These are phyloP conservation scores for Pachypanchax playfairii DNA, from an alignment of 2,113 vertebrate species.

Conservation along the genomic window DNA sequence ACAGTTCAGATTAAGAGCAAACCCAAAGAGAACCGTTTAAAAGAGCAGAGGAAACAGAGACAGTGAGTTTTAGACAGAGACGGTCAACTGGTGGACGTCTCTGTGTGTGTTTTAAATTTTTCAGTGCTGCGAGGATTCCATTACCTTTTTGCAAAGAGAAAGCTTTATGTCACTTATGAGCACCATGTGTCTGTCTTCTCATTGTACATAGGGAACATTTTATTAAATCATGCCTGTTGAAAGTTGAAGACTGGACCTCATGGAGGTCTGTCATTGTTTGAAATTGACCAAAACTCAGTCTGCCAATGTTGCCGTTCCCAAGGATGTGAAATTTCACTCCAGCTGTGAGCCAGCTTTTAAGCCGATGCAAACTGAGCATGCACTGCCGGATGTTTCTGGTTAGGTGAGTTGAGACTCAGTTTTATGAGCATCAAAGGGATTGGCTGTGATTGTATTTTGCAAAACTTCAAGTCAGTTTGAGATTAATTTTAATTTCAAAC, in stretches of 20 bases:
- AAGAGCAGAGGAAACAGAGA: constrained; percentile 26
- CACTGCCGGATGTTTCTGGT: constrained; percentile 33
- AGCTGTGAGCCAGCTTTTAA: constrained; percentile 32
- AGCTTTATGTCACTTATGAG: constrained; percentile 62
- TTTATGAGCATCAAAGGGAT: constrained; percentile 60
- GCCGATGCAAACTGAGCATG: constrained; percentile 38
- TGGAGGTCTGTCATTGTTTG: constrained; percentile 42
- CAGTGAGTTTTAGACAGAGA: constrained; percentile 7
- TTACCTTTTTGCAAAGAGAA: constrained; percentile 50
- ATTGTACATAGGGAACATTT: constrained; percentile 44
- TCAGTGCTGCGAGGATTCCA: constrained; percentile 47
- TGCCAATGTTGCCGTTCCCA: constrained; percentile 27
- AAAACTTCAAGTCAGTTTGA: constrained; percentile 28
- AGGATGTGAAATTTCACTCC: constrained; percentile 42
- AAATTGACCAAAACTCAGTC: constrained; percentile 44
- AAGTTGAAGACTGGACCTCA: constrained; percentile 57
- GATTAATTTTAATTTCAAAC: constrained; percentile 15
- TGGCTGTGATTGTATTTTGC: constrained; percentile 27
- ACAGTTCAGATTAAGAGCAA: constrained; percentile 61
- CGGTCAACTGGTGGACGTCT: constrained; percentile 17
- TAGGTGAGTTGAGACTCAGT: constrained; percentile 53
- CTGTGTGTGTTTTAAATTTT: constrained; percentile 56
- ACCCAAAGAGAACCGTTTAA: constrained; percentile 53
- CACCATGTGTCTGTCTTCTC: constrained; percentile 69
- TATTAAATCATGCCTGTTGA: constrained; percentile 58